A percentile compares a stretch with the other conserved stretches of the same genome.
Evolutionary conservation across 2,113 vertebrate genomes (phyloP).

Genomic region (Nerophis ophidion): DNA sequence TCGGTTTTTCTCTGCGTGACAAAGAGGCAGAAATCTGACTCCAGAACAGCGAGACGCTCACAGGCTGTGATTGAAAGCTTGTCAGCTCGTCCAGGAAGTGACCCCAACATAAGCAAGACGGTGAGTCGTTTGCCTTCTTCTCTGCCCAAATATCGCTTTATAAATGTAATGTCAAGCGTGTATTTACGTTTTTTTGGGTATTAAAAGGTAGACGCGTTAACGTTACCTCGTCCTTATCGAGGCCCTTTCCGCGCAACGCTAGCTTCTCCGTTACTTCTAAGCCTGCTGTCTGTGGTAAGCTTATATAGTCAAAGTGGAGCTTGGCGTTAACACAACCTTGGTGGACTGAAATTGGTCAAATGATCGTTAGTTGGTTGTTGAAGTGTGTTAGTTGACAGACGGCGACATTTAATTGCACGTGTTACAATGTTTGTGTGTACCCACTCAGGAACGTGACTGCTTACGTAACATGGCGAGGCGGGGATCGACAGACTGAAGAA

Average conservation of each 20-base stretch:
- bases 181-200: not conserved
- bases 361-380: not conserved
- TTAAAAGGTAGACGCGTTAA: not conserved
- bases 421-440: conserved; percentile 2
- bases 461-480: conserved; percentile 38
- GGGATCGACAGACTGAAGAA: conserved; percentile 10
- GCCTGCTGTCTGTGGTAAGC: not conserved
- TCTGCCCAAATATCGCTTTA: not conserved
- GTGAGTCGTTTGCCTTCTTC: not conserved
- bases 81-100: conserved; percentile 2
- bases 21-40: conserved; percentile 6
- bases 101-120: not conserved
- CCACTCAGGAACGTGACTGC: conserved; percentile 32
- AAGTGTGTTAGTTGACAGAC: not conserved
- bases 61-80: conserved; percentile 39
- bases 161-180: not conserved
- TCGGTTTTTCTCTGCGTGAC: rapidly evolving
- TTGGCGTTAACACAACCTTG: not conserved
- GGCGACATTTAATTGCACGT: not conserved
- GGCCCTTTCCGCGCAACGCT: not conserved
- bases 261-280: not conserved
- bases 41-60: conserved; percentile 3
- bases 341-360: not conserved
- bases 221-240: rapidly evolving
- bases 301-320: not conserved